Evolutionary conservation across 2,797 vertebrate species (phyloP).

Genomic region (Pantherophis vulpinus): DNA sequence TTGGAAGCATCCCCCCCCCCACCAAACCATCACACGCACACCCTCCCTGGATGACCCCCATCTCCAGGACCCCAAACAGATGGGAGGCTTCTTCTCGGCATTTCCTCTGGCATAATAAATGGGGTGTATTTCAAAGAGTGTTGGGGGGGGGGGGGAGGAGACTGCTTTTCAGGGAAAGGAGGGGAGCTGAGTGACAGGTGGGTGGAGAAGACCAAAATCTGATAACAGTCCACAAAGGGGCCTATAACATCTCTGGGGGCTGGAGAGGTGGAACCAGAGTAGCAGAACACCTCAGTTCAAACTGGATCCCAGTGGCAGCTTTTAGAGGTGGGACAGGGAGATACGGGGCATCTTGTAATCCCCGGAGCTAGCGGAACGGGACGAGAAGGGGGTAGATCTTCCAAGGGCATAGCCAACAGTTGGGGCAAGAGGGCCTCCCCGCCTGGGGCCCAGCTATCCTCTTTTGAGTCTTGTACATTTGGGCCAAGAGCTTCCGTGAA

Average conservation of each 20-base stretch:
- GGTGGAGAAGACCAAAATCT: neutral
- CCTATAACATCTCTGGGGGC: neutral
- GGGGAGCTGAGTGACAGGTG: neutral
- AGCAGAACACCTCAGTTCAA: neutral
- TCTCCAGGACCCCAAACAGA: neutral
- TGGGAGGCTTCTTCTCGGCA: neutral
- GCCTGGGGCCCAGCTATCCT: neutral
- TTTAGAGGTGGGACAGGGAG: neutral
- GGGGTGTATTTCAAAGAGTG: neutral
- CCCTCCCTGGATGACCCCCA: neutral
- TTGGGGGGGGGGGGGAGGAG: neutral
- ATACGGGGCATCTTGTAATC: too few species aligned
- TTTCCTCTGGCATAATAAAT: neutral
- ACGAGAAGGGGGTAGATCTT: neutral
- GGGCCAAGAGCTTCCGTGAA: neutral
- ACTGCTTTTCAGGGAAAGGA: neutral
- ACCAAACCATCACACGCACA: neutral
- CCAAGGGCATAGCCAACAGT: neutral
- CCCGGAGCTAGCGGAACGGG: neutral
- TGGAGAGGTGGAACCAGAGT: neutral
- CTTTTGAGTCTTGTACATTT: neutral
- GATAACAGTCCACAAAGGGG: neutral
- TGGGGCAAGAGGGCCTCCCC: neutral
- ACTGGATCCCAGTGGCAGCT: neutral
- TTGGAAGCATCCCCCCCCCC: neutral